A percentile compares a stretch with the other conserved stretches of the same genome.
Evolutionary conservation across 2,888 invertebrate genomes (phyloP).

Genomic region (Epiblema foenella): DNA sequence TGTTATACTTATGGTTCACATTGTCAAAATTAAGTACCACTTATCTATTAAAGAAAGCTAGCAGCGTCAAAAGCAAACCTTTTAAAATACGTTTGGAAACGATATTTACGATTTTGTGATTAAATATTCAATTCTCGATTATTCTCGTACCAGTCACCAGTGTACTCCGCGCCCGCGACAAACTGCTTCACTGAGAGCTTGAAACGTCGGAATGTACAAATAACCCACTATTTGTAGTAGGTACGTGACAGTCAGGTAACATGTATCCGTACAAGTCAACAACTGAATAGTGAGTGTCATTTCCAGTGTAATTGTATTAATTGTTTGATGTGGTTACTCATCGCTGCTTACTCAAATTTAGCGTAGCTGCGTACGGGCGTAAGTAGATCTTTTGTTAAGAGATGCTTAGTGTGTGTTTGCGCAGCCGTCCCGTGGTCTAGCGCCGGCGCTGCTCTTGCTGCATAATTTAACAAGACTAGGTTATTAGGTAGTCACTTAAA

Average conservation of each 20-base stretch:
- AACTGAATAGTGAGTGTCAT: constrained; percentile 8
- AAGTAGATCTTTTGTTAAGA: constrained; percentile 31
- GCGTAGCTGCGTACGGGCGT: too few species aligned
- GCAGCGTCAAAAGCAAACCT: background rate
- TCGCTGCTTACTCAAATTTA: constrained; percentile 28
- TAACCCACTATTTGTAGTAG: background rate
- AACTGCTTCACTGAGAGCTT: background rate
- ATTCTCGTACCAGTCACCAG: background rate
- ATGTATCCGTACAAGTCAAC: background rate
- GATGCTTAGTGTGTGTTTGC: constrained; percentile 8
- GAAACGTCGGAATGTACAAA: background rate
- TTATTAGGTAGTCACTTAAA: too few species aligned
- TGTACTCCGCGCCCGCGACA: background rate
- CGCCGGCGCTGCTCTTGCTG: too few species aligned
- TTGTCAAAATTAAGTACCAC: too few species aligned
- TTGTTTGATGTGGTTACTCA: constrained; percentile 28
- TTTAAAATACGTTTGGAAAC: background rate
- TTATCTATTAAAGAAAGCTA: background rate
- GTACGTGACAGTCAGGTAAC: background rate
- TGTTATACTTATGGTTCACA: too few species aligned
- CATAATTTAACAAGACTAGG: too few species aligned
- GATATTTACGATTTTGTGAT: background rate
- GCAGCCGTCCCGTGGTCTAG: constrained; percentile 14
- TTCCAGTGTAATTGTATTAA: constrained; percentile 17
- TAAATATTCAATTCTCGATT: background rate